These are phyloP conservation scores for Menura novaehollandiae DNA, from an alignment of 2,113 vertebrate species.

Conservation along the genomic window DNA sequence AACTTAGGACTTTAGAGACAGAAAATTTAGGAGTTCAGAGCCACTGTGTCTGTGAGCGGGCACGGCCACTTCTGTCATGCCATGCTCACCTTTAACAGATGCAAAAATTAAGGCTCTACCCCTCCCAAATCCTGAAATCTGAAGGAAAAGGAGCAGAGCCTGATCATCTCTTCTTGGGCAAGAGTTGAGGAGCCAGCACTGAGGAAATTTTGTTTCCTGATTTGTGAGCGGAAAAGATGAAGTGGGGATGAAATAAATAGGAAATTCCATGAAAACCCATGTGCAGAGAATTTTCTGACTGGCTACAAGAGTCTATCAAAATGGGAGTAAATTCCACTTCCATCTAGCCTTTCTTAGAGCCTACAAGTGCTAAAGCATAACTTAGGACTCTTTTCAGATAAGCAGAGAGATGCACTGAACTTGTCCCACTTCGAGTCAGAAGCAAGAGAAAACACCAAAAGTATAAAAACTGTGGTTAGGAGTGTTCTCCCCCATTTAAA, in stretches of 20 bases:
- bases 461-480: neutral
- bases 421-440: neutral
- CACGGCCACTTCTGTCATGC: neutral
- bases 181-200: neutral
- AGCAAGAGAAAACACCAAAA: neutral
- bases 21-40: neutral
- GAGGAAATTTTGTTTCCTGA: neutral
- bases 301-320: neutral
- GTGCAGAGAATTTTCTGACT: neutral
- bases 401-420: neutral
- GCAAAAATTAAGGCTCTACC: neutral
- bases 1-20: neutral
- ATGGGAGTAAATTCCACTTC: neutral
- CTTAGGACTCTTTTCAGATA: neutral
- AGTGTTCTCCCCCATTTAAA: neutral
- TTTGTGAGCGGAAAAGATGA: neutral
- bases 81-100: neutral
- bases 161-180: neutral
- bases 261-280: neutral
- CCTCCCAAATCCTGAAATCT: neutral
- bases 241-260: neutral
- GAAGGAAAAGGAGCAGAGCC: neutral
- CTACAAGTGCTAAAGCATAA: neutral
- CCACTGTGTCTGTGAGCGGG: neutral
- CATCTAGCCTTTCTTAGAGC: neutral